Evolutionary conservation across 2,888 invertebrate genomes (phyloP), one percentile per base, ranked within the genome.

Genomic region (Melitaea athalia): DNA sequence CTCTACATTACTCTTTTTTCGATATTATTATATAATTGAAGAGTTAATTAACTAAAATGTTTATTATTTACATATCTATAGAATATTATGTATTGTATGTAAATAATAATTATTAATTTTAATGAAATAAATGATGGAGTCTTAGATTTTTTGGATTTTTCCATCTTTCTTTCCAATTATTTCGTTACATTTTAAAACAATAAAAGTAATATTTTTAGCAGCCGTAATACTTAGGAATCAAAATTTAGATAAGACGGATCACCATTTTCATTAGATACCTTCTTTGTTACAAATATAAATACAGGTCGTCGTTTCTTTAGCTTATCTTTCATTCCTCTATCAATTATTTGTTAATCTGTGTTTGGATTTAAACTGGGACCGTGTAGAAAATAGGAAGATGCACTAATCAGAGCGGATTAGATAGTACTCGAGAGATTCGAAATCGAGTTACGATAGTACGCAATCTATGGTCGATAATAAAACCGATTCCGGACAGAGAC

Each of bases 381-480:
- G 52, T 70, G 72, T 70, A 67, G 70, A 66, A 72, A 68, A 70
- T 69, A 72, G 70, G 68, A 64, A 70, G 70, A 70, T 70, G 70
- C 74, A 73, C 73, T 70, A 70, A 72, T 74, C 75, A 72, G 69
- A 61, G 59, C 65, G 68, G 75, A 75, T 74, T 72, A 75, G 76
- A 76, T 76, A 71, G 74, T 63, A 67, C 67, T 62, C 63, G 70
- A 72, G 61, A 57, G 68, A 68, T 63, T 62, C 55, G 76, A 69
- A 67, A 74, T 76, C 75, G 74, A 76, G 71, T 73, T 71, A 59
- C 71, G 75, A 76, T 75, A 72, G 74, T 68, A 70, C 63, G 68
- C 64, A 64, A 71, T 69, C 72, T 66, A 57, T 68, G 64, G 71
- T 75, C 72, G 75, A 75, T 74, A 78, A 74, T 78, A 78, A 76